Evolutionary conservation across 2,113 vertebrate genomes (phyloP), one percentile per base, ranked within the genome.

Genomic region (Mirounga angustirostris): DNA sequence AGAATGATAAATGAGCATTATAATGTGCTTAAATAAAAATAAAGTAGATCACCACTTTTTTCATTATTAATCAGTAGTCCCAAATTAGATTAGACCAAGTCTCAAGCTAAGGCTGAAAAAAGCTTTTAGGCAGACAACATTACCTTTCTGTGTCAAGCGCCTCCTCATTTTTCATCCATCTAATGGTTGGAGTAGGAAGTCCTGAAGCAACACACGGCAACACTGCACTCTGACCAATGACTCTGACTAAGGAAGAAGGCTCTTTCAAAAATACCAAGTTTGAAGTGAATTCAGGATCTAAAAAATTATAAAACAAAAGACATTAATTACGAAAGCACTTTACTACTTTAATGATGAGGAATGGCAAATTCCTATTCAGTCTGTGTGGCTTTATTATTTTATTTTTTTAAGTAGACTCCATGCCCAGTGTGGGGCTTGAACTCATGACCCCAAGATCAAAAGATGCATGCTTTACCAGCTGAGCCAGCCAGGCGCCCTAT

Each of bases 121-220:
- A 58, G 46, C 19, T 89, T 89, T 91, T 52, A 21, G 11, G 6
- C 11, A 89, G 82, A 26, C 79, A 11, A 19, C 52, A 96, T 98
- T 98, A 99, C 99, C 99, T 99, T 74, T 99, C 99, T 6, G 98
- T 98, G 18, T 99, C 83, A 15, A 99, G 98, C 58, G 98, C 98
- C 28, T 99, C 99, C 93, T 99, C 98, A 2, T 99, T 98, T 87
- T 97, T 98, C 95, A 98, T 99, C 99, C 99, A 99, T 4, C 98
- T 98, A 71, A 99, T 15, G 1, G 80, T 79, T 0, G 99, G 99
- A 0, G 93, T 16, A 8, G 99, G 99, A 97, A 98, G 98, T 5
- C 99, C 99, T 0, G 96, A 63, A 0, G 98, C 99, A 15, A 99
- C 98, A 22, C 99, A 99, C 0, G 99, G 99, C 61, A 99, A 98